Base-by-base conservation (phyloP, 2,113 vertebrate genomes). In the Phasianus colchicus region DNA sequence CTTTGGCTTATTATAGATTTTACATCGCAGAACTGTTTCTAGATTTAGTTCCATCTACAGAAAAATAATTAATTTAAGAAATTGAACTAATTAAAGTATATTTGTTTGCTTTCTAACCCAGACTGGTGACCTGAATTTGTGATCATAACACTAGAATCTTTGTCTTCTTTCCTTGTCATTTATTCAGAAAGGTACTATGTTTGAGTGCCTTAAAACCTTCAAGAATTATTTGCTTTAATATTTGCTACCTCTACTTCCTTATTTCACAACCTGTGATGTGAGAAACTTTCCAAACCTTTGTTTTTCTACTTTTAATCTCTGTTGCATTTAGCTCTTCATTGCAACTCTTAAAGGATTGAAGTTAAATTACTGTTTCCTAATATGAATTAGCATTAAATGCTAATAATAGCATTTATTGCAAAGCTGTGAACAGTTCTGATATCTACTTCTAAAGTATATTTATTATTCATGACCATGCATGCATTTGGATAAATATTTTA, bases 41-140 rank as follows among this genome's bases (percentile, higher is more conserved):
- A 66, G 54, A 82, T 96, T 94, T 95, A 89, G 80, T 76, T 92
- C 77, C 92, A 92, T 83, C 93, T 90, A 90, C 80, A 72, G 83
- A 80, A 95, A 94, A 92, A 75, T 34, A 93, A 94, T 74, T 52
- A 84, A 69, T 95, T 95, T 72, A 54, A 83, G 78, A 82, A 84
- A 78, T 36, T 64, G 17, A 90, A 86, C 30, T 93, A 81, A 88
- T 15, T 89, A 25, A 88, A 86, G 61, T 60, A 27, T 40, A 60
- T 92, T 83, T 2, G 22, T 79, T 93, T 93, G 19, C 57, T 77
- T 78, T 90, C 38, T 86, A 72, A 69, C 65, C 52, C 65, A 92
- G 88, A 75, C 73, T 71, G 40, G 86, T 95, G 88, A 63, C 61
- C 43, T 81, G 65, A 60, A 34, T 75, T 86, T n/a, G 48, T 52